Base-by-base conservation (phyloP, 23 tunicate genomes). In the Pegea sp. region DNA sequence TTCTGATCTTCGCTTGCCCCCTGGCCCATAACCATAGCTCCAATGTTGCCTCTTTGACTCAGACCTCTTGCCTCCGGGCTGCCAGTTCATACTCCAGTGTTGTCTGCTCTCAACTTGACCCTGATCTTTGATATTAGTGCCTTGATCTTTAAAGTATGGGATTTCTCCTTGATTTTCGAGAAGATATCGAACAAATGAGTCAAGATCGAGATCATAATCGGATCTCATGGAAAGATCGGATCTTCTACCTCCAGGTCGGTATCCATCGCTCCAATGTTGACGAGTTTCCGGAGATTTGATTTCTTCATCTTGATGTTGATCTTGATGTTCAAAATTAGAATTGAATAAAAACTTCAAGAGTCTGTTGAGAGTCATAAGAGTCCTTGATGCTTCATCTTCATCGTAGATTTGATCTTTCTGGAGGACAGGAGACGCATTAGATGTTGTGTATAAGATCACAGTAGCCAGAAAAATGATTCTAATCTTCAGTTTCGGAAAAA, bases 41-140 rank as follows among this genome's bases (percentile, higher is more conserved):
- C 46, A 38, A 16, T 38, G 46, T 38, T 38, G 46, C 16, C 46
- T 38, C 16, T 38, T 38, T 38, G 11, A 16, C 11, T 38, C 46
- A 8, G 46, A 38, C 46, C 46, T 38, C 16, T 38, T 38, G 16
- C 46, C 46, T 38, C 46, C 46, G 46, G 46, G 46, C 16, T 38
- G 46, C 46, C 46, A 38, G 16, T 11, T 8, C 11, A 8, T 38
- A 38, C 46, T 38, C 46, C 46, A 38, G 46, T 38, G 46, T 16
- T 38, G 46, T 38, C 46, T 38, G 16, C 13, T 16, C 16, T 38
- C 13, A 11, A 38, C 46, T 11, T 16, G 13, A 38, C 13, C 11
- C 16, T 8, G 46, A 11, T 11, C 13, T n/a, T n/a, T n/a, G n/a
- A n/a, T n/a, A n/a, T n/a, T n/a, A n/a, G n/a, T n/a, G n/a, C n/a